A percentile compares a stretch with the other conserved stretches of the same genome.
These are phyloP conservation scores for Ormyrus nitidulus DNA, from an alignment of 2,888 invertebrate genomes.

Conservation along the genomic window DNA sequence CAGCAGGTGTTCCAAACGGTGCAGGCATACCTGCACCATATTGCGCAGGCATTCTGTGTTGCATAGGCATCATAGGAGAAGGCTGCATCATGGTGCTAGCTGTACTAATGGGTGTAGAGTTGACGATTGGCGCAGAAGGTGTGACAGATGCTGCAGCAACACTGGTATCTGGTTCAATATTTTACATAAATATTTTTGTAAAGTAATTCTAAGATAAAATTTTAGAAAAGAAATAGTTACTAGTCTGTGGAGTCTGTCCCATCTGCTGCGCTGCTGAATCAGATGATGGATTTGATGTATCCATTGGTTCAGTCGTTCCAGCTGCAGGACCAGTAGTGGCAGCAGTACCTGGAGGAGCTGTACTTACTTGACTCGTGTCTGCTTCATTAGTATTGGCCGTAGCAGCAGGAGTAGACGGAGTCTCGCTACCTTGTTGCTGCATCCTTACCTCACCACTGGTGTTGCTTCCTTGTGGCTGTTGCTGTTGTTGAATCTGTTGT, in stretches of 20 bases:
- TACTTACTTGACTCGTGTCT: slow-evolving; percentile 70
- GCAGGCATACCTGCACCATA: slow-evolving; percentile 79
- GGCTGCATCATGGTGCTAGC: slow-evolving; percentile 73
- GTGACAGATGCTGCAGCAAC: slow-evolving; percentile 61
- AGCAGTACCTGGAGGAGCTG: slow-evolving; percentile 71
- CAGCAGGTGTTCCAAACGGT: slow-evolving; percentile 75
- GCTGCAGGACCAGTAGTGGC: slow-evolving; percentile 71
- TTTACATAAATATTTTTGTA: not conserved
- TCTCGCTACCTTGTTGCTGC: slow-evolving; percentile 53
- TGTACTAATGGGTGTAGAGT: slow-evolving; percentile 65
- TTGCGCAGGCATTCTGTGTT: slow-evolving; percentile 73
- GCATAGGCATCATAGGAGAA: slow-evolving; percentile 73
- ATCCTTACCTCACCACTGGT: slow-evolving; percentile 56
- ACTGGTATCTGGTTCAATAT: slow-evolving; percentile 39
- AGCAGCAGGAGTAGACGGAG: slow-evolving; percentile 49
- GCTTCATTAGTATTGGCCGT: slow-evolving; percentile 60
- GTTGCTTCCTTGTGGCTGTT: slow-evolving; percentile 43
- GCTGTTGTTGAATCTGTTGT: slow-evolving; percentile 59
- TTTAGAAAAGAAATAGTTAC: slow-evolving; percentile 25
- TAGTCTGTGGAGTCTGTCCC: slow-evolving; percentile 67
- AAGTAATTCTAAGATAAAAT: not conserved
- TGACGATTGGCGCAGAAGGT: slow-evolving; percentile 64
- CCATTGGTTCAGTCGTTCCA: slow-evolving; percentile 68
- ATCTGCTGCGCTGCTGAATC: slow-evolving; percentile 55
- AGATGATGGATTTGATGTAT: slow-evolving; percentile 58